phyloP scores from a whole-genome alignment of 2,888 invertebrate genomes.

The Eulithis prunata region DNA sequence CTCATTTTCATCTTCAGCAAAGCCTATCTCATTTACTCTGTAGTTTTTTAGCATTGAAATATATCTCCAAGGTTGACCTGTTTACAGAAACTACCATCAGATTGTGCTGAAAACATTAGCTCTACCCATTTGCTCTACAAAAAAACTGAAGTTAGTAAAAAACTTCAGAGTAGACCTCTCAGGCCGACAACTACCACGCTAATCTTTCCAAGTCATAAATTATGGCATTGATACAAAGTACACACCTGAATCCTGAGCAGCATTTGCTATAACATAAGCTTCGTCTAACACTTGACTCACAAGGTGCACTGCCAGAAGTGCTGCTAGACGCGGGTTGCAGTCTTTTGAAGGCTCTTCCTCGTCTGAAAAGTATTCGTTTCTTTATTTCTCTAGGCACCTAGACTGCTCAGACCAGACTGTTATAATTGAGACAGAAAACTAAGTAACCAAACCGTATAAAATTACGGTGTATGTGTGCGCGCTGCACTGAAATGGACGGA shows the following conservation, averaged over 20 bases:
- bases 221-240: background rate
- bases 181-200: background rate
- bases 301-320: constrained; percentile 65
- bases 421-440: too few species aligned
- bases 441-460: too few species aligned
- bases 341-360: constrained; percentile 45
- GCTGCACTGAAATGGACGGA: too few species aligned
- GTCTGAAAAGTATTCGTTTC: constrained; percentile 44
- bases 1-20: constrained; percentile 50
- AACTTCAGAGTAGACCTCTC: too few species aligned
- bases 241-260: constrained; percentile 64
- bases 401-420: too few species aligned
- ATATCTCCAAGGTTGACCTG: constrained; percentile 64
- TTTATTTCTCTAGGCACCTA: too few species aligned
- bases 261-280: constrained; percentile 67
- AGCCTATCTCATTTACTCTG: constrained; percentile 44
- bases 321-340: constrained; percentile 55
- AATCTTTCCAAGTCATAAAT: background rate
- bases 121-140: too few species aligned
- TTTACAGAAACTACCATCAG: background rate
- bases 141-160: too few species aligned
- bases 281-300: constrained; percentile 74
- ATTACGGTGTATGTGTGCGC: too few species aligned
- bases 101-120: too few species aligned
- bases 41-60: constrained; percentile 55